A percentile compares a stretch with the other conserved stretches of the same genome.
Evolutionary conservation across 2,888 invertebrate genomes (phyloP).

Genomic region (Schrankia costaestrigalis): DNA sequence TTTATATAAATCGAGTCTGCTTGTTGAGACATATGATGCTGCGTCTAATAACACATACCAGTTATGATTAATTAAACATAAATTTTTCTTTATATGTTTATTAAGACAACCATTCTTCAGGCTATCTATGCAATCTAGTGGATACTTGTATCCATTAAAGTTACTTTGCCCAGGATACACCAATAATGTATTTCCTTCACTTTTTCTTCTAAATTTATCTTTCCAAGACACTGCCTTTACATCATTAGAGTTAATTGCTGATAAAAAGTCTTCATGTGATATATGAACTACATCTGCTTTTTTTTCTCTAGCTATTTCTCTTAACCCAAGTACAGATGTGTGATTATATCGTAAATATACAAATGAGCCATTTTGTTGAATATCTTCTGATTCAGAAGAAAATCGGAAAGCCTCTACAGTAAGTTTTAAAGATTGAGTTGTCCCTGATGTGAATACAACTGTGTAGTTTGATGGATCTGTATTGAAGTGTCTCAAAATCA

Average conservation of each 20-base stretch:
- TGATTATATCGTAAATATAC: constrained; percentile 94
- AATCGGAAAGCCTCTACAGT: constrained; percentile 91
- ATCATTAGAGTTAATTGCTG: constrained; percentile 37
- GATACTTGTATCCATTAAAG: constrained; percentile 95
- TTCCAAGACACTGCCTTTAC: constrained; percentile 21
- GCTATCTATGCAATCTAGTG: constrained; percentile 84
- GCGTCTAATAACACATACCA: constrained; percentile 93
- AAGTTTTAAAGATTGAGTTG: constrained; percentile 92
- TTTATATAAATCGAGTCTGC: constrained; percentile 85
- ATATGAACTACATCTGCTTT: constrained; percentile 80
- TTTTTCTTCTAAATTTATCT: constrained; percentile 33
- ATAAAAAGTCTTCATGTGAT: constrained; percentile 79
- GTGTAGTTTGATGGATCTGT: constrained; percentile 89
- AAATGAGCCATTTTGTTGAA: constrained; percentile 81
- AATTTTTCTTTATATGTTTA: constrained; percentile 52
- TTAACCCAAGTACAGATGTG: constrained; percentile 96
- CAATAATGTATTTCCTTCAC: constrained; percentile 80
- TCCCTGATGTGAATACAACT: constrained; percentile 96
- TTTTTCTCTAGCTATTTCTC: constrained; percentile 84
- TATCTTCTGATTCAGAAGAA: constrained; percentile 40
- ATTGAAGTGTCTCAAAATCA: constrained; percentile 92
- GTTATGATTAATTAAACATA: constrained; percentile 63
- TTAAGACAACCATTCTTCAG: constrained; percentile 82
- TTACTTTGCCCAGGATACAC: constrained; percentile 96
- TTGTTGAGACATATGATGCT: constrained; percentile 90